Evolutionary conservation across 2,113 vertebrate species (phyloP), one percentile per base, ranked within the genome.

Genomic region (Argyrosomus japonicus): DNA sequence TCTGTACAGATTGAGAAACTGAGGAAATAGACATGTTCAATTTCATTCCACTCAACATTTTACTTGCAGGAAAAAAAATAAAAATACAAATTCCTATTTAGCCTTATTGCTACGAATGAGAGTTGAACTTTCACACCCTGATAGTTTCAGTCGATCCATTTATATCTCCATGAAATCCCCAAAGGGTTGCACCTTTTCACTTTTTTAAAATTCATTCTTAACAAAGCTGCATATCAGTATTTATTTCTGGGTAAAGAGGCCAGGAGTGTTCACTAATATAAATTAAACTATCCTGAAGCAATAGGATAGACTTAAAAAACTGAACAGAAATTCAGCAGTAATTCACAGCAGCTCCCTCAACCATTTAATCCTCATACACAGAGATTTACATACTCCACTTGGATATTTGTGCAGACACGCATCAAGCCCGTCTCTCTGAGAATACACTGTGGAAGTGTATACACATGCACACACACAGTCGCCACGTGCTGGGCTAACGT

Each of bases 191-290:
- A 76, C 77, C 72, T 68, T 9, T 77, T 63, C 17, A 23, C 69
- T 32, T 62, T 27, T 54, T 12, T 11, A 13, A 67, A 79, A 67
- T 60, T 70, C 25, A 60, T 60, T 64, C 50, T 60, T 60, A 79
- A 81, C 56, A 85, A 84, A 90, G 67, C 45, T 47, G 45, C 69
- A 74, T 57, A 63, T 80, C 51, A 50, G 57, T 83, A 68, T 84
- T 70, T 81, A 87, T 84, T 82, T 85, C 45, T 79, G 65, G 29
- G 56, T 79, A 83, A 89, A 86, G 68, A 78, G 80, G 75, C 48
- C 82, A 84, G 64, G 13, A 58, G 56, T 54, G 3, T 67, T 84
- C 48, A 29, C 64, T 78, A 32, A 75, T 79, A 71, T 78, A 80
- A 76, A 84, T 51, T 47, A 50, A 87, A 76, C 51, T 73, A 45